Conservation (phyloP, 2,888 invertebrate species). For the Byasa hedistus region DNA sequence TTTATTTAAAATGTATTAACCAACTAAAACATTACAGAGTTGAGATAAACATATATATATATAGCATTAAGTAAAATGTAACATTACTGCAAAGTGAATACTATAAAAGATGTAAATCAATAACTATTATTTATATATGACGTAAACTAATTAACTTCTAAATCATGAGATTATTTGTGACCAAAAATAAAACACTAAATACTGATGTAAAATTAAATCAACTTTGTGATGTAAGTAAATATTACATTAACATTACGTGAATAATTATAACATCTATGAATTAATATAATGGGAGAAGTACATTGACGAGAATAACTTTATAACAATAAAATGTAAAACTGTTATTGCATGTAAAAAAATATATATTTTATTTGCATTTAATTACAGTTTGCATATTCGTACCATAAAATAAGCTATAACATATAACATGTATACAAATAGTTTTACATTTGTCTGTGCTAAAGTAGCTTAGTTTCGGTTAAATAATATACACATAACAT, state of each 20-base stretch:
- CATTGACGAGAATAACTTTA: neutral
- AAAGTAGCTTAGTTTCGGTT: conserved; percentile 13
- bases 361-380: conserved; percentile 4
- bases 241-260: neutral
- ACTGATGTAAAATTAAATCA: neutral
- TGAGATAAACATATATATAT: no score
- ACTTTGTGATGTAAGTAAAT: neutral
- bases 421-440: conserved; percentile 3
- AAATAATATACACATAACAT: conserved; percentile 7
- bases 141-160: neutral
- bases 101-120: neutral
- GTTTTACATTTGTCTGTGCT: conserved; percentile 16
- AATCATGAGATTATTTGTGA: conserved; percentile 2
- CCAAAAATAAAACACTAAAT: conserved; percentile 1
- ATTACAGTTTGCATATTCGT: neutral
- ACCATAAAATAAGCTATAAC: conserved; percentile 1
- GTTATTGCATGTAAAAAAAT: conserved; percentile 13
- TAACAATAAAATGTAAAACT: conserved; percentile 4
- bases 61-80: neutral
- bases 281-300: neutral
- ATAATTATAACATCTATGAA: neutral
- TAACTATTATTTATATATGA: neutral
- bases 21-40: neutral
- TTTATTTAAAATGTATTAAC: neutral
- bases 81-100: neutral